A percentile compares a stretch with the other conserved stretches of the same genome.
Evolutionary conservation across 2,888 invertebrate genomes (phyloP).

Genomic region (Cyrtodaria siliqua): DNA sequence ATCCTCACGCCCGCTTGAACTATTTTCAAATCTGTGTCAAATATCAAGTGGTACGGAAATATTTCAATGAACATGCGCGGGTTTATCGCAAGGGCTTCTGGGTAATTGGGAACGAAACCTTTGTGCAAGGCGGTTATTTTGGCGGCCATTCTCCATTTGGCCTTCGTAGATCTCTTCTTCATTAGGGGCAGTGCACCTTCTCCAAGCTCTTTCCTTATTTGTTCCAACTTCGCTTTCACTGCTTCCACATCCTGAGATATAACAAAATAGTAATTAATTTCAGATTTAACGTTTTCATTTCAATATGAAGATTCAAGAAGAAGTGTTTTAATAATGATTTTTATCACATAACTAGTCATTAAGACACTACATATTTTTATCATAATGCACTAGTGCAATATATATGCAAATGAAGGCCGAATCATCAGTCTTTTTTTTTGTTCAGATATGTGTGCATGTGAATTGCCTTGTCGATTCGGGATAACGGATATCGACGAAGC

Average conservation of each 20-base stretch:
- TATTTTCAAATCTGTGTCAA: constrained; percentile 71
- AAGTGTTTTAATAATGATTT: too few species aligned
- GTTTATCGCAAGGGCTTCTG: constrained; percentile 62
- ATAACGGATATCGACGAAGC: too few species aligned
- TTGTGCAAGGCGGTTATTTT: constrained; percentile 72
- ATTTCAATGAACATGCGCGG: constrained; percentile 75
- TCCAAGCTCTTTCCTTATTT: constrained; percentile 72
- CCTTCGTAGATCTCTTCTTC: constrained; percentile 66
- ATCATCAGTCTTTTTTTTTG: too few species aligned
- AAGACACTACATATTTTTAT: too few species aligned
- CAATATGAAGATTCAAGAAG: too few species aligned
- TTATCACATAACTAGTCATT: too few species aligned
- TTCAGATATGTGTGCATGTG: too few species aligned
- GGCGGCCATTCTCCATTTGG: constrained; percentile 76
- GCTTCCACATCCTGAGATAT: constrained; percentile 77
- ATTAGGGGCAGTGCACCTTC: constrained; percentile 76
- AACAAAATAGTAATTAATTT: too few species aligned
- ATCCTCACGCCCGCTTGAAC: constrained; percentile 70
- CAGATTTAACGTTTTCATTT: too few species aligned
- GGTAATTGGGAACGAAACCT: constrained; percentile 75
- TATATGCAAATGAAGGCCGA: too few species aligned
- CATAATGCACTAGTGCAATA: too few species aligned
- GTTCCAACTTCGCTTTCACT: constrained; percentile 70
- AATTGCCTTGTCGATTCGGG: too few species aligned
- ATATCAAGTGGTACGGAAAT: constrained; percentile 77